Conservation (phyloP, 2,888 invertebrate genomes). For the Arge pagana region DNA sequence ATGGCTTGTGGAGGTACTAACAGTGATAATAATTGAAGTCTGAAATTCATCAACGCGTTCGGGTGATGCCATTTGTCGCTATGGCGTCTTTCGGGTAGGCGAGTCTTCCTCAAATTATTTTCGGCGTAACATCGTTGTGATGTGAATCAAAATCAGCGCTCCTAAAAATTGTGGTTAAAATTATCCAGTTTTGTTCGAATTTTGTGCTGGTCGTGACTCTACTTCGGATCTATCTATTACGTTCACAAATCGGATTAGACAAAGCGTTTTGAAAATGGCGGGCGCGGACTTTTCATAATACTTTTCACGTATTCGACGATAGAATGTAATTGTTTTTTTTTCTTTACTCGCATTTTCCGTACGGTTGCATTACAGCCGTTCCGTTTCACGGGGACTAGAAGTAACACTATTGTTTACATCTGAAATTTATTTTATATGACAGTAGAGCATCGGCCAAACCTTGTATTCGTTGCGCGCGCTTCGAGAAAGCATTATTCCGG, state of each 20-base stretch:
- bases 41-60: slow-evolving; percentile 18
- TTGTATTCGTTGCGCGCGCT: slow-evolving; percentile 15
- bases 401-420: too few relatives aligned
- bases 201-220: not conserved
- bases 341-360: slow-evolving; percentile 1
- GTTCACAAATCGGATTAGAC: slow-evolving; percentile 13
- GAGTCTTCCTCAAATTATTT: slow-evolving; percentile 18
- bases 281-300: slow-evolving; percentile 33
- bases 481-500: slow-evolving; percentile 9
- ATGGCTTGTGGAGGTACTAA: not conserved
- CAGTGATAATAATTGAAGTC: slow-evolving; percentile 18
- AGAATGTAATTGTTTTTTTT: slow-evolving; percentile 10
- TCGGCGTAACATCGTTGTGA: not conserved
- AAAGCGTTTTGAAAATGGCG: slow-evolving; percentile 35
- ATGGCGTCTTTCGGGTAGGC: slow-evolving; percentile 19
- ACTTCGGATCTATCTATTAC: not conserved
- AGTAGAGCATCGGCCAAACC: slow-evolving; percentile 1
- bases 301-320: slow-evolving; percentile 5
- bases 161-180: slow-evolving; percentile 9
- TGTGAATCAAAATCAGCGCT: not conserved
- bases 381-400: too few relatives aligned
- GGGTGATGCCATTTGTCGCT: slow-evolving; percentile 22
- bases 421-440: slow-evolving; percentile 6
- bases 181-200: not conserved
- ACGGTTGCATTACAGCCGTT: too few relatives aligned